Evolutionary conservation across 2,888 invertebrate genomes (phyloP), one percentile per base, ranked within the genome.

Genomic region (Chymomyza amoena): DNA sequence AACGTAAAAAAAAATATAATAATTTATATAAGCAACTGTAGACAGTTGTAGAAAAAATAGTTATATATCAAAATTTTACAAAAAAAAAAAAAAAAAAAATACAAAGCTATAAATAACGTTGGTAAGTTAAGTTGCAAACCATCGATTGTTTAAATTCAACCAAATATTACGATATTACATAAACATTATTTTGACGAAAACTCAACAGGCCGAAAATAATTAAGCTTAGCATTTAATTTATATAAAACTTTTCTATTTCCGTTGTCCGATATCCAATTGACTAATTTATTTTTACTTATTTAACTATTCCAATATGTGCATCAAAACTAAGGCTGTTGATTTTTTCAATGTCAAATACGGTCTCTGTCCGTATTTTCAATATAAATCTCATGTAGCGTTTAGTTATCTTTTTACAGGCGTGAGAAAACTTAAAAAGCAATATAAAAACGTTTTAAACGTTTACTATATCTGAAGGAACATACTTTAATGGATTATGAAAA

Each of bases 361-460:
- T 68, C 64, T n/a, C 50, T 77, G 72, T 74, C 25, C 84, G 87
- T 61, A 69, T 77, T 81, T 87, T 64, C 61, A 62, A 62, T 72
- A 62, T 72, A 75, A 79, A 72, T 74, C 76, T 56, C 64, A 72
- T 74, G 81, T 87, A 87, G 84, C 66, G 78, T 78, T 80, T 87
- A 87, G 84, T 87, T 84, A 76, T 81, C 74, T 82, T 80, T 84
- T 84, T 83, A 77, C 84, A 84, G 84, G 84, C 77, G 66, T 77
- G 80, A 86, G 76, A 80, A 65, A 65, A 50, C 57, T 68, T 68
- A 69, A 52, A 54, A 51, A 65, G 52, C 64, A 70, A 65, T 61
- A 63, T 64, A 54, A 75, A 61, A 70, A 54, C 64, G 59, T 28
- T 70, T 69, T 67, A 7, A 63, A 69, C 68, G 68, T 67, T 72